Conservation (phyloP, 2,797 vertebrate species). For the Dallia pectoralis region DNA sequence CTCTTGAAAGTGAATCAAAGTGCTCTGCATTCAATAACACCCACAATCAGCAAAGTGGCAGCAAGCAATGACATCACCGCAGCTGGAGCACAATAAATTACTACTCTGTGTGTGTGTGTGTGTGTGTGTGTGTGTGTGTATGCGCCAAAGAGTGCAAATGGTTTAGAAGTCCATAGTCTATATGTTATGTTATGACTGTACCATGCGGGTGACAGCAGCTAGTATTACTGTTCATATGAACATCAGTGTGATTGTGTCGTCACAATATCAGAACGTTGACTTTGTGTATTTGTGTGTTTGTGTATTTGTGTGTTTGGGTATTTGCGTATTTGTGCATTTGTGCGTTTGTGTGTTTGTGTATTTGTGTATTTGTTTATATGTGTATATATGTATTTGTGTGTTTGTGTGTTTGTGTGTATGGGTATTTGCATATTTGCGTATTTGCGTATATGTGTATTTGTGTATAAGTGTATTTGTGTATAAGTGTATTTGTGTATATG, state of each 20-base stretch:
- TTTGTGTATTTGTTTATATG: too few relatives aligned
- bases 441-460: too few relatives aligned
- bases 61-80: slow-evolving; percentile 88
- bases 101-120: slow-evolving; percentile 45
- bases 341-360: too few relatives aligned
- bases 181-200: background rate
- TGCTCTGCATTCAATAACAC: slow-evolving; percentile 89
- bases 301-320: too few relatives aligned
- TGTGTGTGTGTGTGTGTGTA: slow-evolving; percentile 21
- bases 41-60: slow-evolving; percentile 89
- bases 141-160: slow-evolving; percentile 24
- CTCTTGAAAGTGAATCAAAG: slow-evolving; percentile 78
- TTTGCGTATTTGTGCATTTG: too few relatives aligned
- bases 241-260: slow-evolving; percentile 9
- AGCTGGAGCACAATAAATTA: slow-evolving; percentile 75
- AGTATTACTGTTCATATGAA: background rate
- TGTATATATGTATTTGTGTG: slow-evolving; percentile 14
- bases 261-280: too few relatives aligned
- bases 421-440: too few relatives aligned
- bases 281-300: too few relatives aligned
- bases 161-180: slow-evolving; percentile 7
- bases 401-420: slow-evolving; percentile 17
- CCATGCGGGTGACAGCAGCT: slow-evolving; percentile 1
- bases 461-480: too few relatives aligned
- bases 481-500: too few relatives aligned